phyloP scores from a whole-genome alignment of 2,113 vertebrate genomes.

The Sclerurus mexicanus region DNA sequence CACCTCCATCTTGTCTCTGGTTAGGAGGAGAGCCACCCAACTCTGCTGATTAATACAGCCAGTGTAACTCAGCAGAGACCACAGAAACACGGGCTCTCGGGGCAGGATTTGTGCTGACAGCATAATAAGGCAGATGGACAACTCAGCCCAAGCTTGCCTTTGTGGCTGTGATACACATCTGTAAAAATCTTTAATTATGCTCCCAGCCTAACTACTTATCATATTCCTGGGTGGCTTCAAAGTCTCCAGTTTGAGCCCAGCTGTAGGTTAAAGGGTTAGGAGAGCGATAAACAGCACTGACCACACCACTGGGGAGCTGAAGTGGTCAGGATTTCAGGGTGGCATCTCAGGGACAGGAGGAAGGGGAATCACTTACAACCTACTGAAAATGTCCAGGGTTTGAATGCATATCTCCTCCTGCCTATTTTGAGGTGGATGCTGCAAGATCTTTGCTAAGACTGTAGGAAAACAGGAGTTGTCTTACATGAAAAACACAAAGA shows the following conservation, averaged over 20 bases:
- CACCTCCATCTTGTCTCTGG: background rate
- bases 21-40: background rate
- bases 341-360: background rate
- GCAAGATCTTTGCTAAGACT: background rate
- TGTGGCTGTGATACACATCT: background rate
- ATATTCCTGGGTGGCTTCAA: background rate
- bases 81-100: background rate
- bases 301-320: background rate
- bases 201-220: background rate
- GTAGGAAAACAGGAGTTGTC: background rate
- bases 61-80: background rate
- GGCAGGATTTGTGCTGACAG: background rate
- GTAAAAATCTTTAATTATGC: background rate
- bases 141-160: background rate
- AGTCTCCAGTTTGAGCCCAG: background rate
- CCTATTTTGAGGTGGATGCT: background rate
- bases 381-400: background rate
- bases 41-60: background rate
- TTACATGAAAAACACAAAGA: background rate
- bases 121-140: background rate
- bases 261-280: background rate
- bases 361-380: background rate
- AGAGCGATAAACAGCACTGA: background rate
- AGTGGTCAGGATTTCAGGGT: fast-evolving
- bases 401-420: background rate